phyloP scores from a whole-genome alignment of 2,113 vertebrate species.

The Ceyx margarethae region DNA sequence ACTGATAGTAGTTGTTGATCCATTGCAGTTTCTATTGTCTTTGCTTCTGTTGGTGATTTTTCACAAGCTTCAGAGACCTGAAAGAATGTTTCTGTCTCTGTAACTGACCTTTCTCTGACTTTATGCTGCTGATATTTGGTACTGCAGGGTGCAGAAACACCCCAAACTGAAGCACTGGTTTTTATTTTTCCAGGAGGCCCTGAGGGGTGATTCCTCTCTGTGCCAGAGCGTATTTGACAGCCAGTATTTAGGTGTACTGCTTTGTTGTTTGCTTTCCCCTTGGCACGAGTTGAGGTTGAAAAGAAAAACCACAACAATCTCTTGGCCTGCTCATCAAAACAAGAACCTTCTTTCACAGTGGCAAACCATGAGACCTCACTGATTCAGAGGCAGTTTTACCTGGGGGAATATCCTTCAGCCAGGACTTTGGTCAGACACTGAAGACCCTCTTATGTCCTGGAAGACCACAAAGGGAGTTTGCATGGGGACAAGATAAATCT shows the following conservation, averaged over 20 bases:
- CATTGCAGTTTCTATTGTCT: neutral
- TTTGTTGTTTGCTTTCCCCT: neutral
- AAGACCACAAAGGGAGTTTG: neutral
- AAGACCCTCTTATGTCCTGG: neutral
- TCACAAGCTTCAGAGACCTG: neutral
- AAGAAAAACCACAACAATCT: neutral
- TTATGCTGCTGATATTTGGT: neutral
- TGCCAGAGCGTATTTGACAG: fast-evolving
- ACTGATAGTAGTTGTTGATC: neutral
- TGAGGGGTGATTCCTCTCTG: neutral
- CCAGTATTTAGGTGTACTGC: neutral
- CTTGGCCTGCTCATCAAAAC: neutral
- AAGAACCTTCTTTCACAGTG: neutral
- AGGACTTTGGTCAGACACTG: neutral
- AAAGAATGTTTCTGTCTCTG: fast-evolving
- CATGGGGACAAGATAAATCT: neutral
- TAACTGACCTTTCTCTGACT: neutral
- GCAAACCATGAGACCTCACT: neutral
- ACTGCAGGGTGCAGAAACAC: neutral
- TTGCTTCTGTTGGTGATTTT: neutral
- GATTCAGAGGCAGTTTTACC: neutral
- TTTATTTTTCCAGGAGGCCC: neutral
- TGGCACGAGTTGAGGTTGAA: neutral
- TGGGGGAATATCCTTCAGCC: neutral
- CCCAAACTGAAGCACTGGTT: neutral